Evolutionary conservation across 2,797 vertebrate species (phyloP).

Genomic region (Falco berigora): DNA sequence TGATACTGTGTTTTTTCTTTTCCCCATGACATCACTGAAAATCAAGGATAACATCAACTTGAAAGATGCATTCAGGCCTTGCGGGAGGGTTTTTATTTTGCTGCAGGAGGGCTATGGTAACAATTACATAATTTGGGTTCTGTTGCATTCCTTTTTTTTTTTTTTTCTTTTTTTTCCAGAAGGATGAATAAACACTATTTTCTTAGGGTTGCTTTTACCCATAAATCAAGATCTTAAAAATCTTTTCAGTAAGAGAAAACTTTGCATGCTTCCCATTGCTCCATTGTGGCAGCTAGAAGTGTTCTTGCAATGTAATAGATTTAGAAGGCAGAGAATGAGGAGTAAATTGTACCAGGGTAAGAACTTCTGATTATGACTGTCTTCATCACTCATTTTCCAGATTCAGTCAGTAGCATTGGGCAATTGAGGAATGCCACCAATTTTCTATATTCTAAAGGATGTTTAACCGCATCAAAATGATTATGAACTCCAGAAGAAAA

Average conservation of each 20-base stretch:
- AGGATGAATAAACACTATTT: not conserved
- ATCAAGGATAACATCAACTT: not conserved
- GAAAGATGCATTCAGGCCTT: not conserved
- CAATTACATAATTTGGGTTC: not conserved
- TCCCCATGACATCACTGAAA: not conserved
- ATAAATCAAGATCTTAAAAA: not conserved
- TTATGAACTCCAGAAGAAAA: not conserved
- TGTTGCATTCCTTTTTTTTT: not conserved
- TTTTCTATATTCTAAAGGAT: not conserved
- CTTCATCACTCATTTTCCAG: not conserved
- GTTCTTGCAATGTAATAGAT: not conserved
- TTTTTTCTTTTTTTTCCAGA: not conserved
- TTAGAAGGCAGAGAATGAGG: not conserved
- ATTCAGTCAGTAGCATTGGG: not conserved
- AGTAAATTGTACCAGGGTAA: not conserved
- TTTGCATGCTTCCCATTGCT: not conserved
- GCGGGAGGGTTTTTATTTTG: not conserved
- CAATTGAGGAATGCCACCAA: not conserved
- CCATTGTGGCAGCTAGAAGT: not conserved
- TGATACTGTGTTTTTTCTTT: not conserved
- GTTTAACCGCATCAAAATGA: not conserved
- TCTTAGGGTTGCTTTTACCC: not conserved
- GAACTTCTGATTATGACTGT: not conserved
- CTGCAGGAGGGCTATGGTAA: not conserved
- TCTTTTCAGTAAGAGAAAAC: not conserved